Evolutionary conservation across 1,140 invertebrate genomes (phyloP).

Genomic region (Bombus vancouverensis): DNA sequence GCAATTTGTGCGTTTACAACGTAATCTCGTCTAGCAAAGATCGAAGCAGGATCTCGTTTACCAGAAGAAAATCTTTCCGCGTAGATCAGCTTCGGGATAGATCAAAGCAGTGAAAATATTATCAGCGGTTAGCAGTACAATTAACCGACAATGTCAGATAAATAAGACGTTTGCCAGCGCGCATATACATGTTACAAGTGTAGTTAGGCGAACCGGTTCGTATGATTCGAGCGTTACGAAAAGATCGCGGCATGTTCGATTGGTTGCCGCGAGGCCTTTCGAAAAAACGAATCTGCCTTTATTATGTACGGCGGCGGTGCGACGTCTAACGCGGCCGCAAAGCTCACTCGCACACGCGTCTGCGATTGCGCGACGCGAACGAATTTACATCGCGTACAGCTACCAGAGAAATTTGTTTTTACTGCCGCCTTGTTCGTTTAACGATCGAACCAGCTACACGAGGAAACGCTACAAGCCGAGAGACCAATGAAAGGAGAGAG

Average conservation of each 20-base stretch:
- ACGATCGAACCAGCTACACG: neutral
- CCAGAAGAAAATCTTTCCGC: neutral
- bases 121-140: slow-evolving; percentile 27
- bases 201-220: slow-evolving; percentile 49
- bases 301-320: slow-evolving; percentile 8
- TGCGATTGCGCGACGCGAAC: slow-evolving; percentile 13
- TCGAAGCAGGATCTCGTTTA: no score
- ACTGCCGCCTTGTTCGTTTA: slow-evolving; percentile 12
- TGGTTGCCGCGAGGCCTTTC: slow-evolving; percentile 7
- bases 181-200: slow-evolving; percentile 36
- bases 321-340: neutral
- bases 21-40: no score
- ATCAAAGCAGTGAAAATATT: slow-evolving; percentile 13
- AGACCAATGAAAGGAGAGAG: no score
- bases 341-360: neutral
- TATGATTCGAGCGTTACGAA: slow-evolving; percentile 19
- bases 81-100: neutral
- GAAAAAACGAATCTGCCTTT: neutral
- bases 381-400: slow-evolving; percentile 47
- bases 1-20: no score
- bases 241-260: slow-evolving; percentile 12
- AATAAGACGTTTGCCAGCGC: slow-evolving; percentile 40
- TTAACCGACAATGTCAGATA: slow-evolving; percentile 43
- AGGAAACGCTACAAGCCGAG: neutral
- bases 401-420: slow-evolving; percentile 48